Evolutionary conservation across 2,113 vertebrate genomes (phyloP).

Genomic region (Channa argus): DNA sequence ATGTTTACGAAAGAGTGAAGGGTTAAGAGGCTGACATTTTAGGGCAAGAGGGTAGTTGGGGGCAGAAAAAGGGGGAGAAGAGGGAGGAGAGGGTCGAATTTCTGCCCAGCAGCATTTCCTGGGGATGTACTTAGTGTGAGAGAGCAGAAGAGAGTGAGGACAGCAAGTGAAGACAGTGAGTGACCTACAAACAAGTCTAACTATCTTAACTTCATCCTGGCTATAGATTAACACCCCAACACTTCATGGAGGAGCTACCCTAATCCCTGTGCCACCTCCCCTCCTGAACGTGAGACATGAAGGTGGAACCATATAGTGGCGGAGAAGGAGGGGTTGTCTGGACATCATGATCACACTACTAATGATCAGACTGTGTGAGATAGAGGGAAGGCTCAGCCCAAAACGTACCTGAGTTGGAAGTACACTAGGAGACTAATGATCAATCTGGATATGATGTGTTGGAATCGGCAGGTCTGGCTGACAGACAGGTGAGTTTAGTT

Average conservation of each 20-base stretch:
- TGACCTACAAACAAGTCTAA: slow-evolving; percentile 75
- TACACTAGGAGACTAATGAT: slow-evolving; percentile 37
- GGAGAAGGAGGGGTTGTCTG: slow-evolving; percentile 15
- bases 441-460: slow-evolving; percentile 24
- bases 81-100: slow-evolving; percentile 69
- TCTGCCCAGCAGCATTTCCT: slow-evolving; percentile 82
- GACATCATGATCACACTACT: slow-evolving; percentile 11
- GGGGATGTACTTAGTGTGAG: slow-evolving; percentile 30
- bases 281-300: slow-evolving; percentile 9
- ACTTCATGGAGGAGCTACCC: slow-evolving; percentile 52
- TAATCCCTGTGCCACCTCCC: not conserved
- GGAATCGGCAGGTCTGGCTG: slow-evolving; percentile 18
- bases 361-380: slow-evolving; percentile 25
- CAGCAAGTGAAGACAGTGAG: slow-evolving; percentile 52
- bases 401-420: slow-evolving; percentile 52
- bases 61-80: not conserved
- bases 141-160: slow-evolving; percentile 19
- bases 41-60: not conserved
- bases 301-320: slow-evolving; percentile 10
- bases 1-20: slow-evolving; percentile 34
- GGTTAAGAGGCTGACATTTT: slow-evolving; percentile 42
- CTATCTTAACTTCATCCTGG: slow-evolving; percentile 43
- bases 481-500: slow-evolving; percentile 17
- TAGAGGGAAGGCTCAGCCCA: slow-evolving; percentile 19
- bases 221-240: slow-evolving; percentile 59